Evolutionary conservation across 1,140 invertebrate species (phyloP).

Genomic region (Oryzaephilus surinamensis): DNA sequence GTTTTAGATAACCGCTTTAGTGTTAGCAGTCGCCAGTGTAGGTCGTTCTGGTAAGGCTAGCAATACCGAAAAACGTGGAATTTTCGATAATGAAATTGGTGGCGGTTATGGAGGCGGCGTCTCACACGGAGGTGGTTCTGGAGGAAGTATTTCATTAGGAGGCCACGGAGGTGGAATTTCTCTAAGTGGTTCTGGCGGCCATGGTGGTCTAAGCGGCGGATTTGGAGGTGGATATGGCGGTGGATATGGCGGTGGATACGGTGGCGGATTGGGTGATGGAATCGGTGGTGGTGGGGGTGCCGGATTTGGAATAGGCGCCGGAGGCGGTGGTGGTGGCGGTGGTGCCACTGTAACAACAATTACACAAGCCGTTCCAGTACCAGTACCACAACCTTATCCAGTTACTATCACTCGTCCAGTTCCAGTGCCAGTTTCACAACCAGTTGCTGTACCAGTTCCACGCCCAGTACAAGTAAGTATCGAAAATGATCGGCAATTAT

Average conservation of each 20-base stretch:
- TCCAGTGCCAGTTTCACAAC: constrained; percentile 32
- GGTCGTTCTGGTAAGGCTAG: too few relatives aligned
- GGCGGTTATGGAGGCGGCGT: too few relatives aligned
- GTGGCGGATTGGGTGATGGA: constrained; percentile 11
- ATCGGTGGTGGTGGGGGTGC: constrained; percentile 16
- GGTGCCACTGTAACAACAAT: constrained; percentile 21
- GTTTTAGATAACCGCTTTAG: too few relatives aligned
- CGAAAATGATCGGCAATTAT: constrained; percentile 24
- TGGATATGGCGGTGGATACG: constrained; percentile 12
- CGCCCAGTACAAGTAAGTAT: constrained; percentile 34
- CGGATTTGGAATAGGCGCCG: constrained; percentile 19
- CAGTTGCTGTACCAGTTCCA: constrained; percentile 33
- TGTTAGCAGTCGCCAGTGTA: too few relatives aligned
- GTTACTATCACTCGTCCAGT: constrained; percentile 40
- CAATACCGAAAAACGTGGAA: too few relatives aligned
- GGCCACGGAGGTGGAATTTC: constrained; percentile 8
- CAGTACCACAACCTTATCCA: constrained; percentile 31
- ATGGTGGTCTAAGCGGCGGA: constrained; percentile 6
- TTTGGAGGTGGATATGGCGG: constrained; percentile 5
- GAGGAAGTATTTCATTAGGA: constrained; percentile 8
- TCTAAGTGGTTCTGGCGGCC: constrained; percentile 6
- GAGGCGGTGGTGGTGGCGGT: constrained; percentile 14
- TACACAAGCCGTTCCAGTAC: constrained; percentile 23
- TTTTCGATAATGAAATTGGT: too few relatives aligned
- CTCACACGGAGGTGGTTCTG: constrained; percentile 2